Conservation (phyloP, 2,797 vertebrate species). For the Argyrosomus regius region DNA sequence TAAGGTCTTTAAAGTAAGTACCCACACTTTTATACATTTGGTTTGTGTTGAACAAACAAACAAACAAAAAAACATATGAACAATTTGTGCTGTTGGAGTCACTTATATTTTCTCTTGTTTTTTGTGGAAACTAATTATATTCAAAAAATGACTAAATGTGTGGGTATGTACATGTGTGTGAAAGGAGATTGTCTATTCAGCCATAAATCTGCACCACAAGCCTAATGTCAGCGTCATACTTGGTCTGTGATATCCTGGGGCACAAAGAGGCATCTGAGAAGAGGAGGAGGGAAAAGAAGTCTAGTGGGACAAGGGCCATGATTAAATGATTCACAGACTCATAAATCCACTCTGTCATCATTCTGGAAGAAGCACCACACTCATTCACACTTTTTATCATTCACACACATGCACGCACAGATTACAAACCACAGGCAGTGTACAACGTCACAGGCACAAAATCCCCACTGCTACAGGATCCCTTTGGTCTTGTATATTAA, state of each 20-base stretch:
- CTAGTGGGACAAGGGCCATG: slow-evolving; percentile 37
- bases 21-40: neutral
- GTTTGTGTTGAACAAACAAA: neutral
- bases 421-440: slow-evolving; percentile 24
- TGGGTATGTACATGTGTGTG: neutral
- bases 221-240: slow-evolving; percentile 35
- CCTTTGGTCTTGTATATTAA: slow-evolving; percentile 2
- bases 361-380: slow-evolving; percentile 32
- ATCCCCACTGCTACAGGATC: neutral
- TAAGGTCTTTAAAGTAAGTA: neutral
- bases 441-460: neutral
- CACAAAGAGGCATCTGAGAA: slow-evolving; percentile 36
- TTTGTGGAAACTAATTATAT: neutral
- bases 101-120: neutral
- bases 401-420: slow-evolving; percentile 25
- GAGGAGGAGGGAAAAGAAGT: slow-evolving; percentile 31
- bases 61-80: neutral
- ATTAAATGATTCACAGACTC: slow-evolving; percentile 59
- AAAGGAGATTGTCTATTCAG: neutral
- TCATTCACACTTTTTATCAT: slow-evolving; percentile 32
- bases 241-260: slow-evolving; percentile 37
- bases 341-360: slow-evolving; percentile 50
- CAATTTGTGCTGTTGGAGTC: neutral
- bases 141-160: neutral
- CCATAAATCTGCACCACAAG: slow-evolving; percentile 39